These are phyloP conservation scores for Plemyria rubiginata DNA, from an alignment of 2,888 invertebrate species.

Conservation along the genomic window DNA sequence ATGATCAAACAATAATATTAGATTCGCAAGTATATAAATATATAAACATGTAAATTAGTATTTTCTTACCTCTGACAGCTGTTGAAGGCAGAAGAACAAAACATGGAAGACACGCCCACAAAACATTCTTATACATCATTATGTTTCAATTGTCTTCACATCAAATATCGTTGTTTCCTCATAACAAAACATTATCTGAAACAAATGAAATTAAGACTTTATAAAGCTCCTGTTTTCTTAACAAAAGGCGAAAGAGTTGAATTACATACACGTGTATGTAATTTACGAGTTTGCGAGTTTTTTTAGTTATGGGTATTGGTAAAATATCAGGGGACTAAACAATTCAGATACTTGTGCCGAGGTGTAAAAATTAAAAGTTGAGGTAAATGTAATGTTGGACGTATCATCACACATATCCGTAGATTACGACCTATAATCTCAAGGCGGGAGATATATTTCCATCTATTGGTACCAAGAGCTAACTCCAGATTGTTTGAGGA, in stretches of 20 bases:
- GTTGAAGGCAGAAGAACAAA: conserved; percentile 59
- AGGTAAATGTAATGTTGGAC: no score
- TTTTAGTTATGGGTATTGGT: no score
- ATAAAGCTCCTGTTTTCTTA: neutral
- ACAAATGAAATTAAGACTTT: conserved; percentile 14
- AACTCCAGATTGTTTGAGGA: no score
- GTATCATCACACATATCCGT: no score
- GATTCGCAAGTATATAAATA: neutral
- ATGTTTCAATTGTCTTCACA: conserved; percentile 39
- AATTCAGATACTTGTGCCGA: no score
- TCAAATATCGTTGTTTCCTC: conserved; percentile 21
- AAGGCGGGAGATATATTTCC: no score
- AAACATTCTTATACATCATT: conserved; percentile 53
- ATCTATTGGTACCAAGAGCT: no score
- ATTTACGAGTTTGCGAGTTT: no score
- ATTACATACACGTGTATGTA: conserved; percentile 1
- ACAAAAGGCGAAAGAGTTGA: conserved; percentile 8
- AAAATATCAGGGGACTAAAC: no score
- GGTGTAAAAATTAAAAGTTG: no score
- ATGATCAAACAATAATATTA: no score
- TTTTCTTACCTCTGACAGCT: conserved; percentile 56
- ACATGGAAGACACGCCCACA: conserved; percentile 56
- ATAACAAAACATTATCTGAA: conserved; percentile 22
- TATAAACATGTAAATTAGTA: neutral
- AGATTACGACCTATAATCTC: no score